Evolutionary conservation across 2,888 invertebrate genomes (phyloP).

Genomic region (Orchesellides sinensis): DNA sequence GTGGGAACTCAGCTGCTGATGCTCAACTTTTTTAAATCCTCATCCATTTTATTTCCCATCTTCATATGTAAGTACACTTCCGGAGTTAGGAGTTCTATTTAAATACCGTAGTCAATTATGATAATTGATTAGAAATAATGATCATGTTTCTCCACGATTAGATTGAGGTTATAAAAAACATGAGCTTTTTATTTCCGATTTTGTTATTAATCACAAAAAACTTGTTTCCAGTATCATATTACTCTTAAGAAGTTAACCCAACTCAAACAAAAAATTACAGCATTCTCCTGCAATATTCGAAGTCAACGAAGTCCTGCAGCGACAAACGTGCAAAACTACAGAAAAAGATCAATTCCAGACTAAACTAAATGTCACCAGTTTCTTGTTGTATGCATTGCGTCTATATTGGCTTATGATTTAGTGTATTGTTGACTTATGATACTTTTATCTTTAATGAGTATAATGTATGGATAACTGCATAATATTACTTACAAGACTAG

Average conservation of each 20-base stretch:
- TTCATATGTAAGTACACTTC: too few relatives aligned
- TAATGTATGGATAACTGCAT: neutral
- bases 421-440: neutral
- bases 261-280: neutral
- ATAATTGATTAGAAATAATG: too few relatives aligned
- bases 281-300: neutral
- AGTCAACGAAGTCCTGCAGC: constrained; percentile 8
- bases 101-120: too few relatives aligned
- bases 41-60: too few relatives aligned
- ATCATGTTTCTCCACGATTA: too few relatives aligned
- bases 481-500: neutral
- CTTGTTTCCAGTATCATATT: neutral
- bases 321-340: constrained; percentile 26
- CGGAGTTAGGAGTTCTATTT: too few relatives aligned
- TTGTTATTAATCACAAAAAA: constrained; percentile 52
- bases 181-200: constrained; percentile 58
- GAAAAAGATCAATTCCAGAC: constrained; percentile 1
- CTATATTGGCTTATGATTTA: neutral
- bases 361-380: constrained; percentile 18
- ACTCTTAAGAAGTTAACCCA: neutral
- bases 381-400: neutral
- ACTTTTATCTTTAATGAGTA: constrained; percentile 1
- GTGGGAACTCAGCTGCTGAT: too few relatives aligned
- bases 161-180: constrained; percentile 62
- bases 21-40: too few relatives aligned